Evolutionary conservation across 2,113 vertebrate genomes (phyloP).

Genomic region (Mesocricetus auratus): DNA sequence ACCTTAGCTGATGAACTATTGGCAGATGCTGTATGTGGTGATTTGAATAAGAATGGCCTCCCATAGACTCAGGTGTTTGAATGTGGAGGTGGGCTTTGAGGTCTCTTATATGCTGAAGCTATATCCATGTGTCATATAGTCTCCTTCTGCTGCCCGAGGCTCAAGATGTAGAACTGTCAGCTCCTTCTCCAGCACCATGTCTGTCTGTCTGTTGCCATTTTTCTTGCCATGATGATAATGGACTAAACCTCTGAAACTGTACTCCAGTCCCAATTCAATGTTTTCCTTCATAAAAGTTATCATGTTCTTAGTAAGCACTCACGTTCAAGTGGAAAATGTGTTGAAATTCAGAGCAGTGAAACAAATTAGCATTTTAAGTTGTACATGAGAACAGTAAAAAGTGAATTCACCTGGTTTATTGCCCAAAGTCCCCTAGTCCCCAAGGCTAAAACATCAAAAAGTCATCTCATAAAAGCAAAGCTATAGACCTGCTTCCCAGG

Average conservation of each 20-base stretch:
- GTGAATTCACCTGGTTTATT: background rate
- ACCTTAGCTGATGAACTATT: background rate
- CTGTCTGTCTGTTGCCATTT: background rate
- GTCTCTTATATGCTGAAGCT: background rate
- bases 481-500: background rate
- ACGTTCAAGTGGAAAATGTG: background rate
- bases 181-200: background rate
- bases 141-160: background rate
- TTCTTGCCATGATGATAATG: background rate
- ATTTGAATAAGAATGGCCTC: background rate
- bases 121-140: background rate
- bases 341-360: background rate
- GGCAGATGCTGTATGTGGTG: background rate
- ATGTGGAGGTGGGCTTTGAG: background rate
- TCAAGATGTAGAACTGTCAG: background rate
- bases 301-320: background rate
- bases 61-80: background rate
- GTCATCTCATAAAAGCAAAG: conserved; percentile 8
- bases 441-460: background rate
- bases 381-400: background rate
- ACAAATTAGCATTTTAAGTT: conserved; percentile 45
- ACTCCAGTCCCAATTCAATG: no score
- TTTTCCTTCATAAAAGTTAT: no score
- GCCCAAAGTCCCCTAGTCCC: background rate
- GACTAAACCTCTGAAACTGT: background rate